Conservation (phyloP, 2,888 invertebrate genomes). For the Hofmannophila pseudospretella region DNA sequence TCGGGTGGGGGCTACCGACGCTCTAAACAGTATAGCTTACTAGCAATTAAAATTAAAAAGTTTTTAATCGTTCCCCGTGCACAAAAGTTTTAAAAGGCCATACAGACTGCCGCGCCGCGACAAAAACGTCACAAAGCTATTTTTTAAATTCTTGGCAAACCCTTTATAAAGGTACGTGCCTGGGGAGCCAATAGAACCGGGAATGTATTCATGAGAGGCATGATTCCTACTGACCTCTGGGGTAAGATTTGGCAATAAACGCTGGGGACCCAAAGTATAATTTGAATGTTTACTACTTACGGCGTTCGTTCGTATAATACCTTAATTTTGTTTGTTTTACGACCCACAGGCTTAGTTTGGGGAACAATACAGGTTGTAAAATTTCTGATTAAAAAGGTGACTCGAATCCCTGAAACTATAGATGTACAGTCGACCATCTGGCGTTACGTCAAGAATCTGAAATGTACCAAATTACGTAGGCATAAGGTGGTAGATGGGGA, state of each 20-base stretch:
- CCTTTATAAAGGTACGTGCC: conserved; percentile 33
- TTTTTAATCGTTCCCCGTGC: not conserved
- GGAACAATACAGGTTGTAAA: conserved; percentile 7
- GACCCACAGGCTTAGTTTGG: conserved; percentile 8
- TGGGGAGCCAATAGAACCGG: conserved; percentile 32
- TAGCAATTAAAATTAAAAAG: too few relatives aligned
- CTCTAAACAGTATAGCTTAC: too few relatives aligned
- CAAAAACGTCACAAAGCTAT: not conserved
- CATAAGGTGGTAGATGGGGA: too few relatives aligned
- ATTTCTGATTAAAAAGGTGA: conserved; percentile 11
- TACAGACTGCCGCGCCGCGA: not conserved
- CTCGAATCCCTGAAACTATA: conserved; percentile 1
- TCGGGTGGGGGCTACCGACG: too few relatives aligned
- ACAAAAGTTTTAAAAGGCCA: too few relatives aligned
- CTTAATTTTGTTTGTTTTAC: conserved; percentile 29
- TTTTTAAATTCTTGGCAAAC: conserved; percentile 27
- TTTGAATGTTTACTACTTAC: conserved; percentile 35
- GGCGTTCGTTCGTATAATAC: conserved; percentile 20
- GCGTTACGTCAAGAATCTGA: too few relatives aligned
- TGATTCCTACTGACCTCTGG: conserved; percentile 31
- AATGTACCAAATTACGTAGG: too few relatives aligned
- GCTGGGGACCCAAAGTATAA: conserved; percentile 28
- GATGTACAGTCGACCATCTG: too few relatives aligned
- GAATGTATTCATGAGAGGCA: conserved; percentile 38
- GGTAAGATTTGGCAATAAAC: conserved; percentile 37